Evolutionary conservation across 2,113 vertebrate species (phyloP).

Genomic region (Catharus bicknelli): DNA sequence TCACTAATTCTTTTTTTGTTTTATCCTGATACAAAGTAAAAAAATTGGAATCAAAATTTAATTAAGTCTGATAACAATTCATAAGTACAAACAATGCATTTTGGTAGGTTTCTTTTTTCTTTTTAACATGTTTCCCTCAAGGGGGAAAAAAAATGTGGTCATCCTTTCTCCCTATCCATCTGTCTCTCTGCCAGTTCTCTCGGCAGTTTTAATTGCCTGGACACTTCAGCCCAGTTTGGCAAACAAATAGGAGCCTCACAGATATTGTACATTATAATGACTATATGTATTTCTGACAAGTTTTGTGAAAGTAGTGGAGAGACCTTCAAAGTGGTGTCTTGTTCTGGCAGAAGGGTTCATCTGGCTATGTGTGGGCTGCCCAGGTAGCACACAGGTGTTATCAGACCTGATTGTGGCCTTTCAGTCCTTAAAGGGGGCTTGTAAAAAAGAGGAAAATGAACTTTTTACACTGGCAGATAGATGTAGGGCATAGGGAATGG

Average conservation of each 20-base stretch:
- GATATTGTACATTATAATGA: not conserved
- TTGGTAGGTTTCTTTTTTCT: not conserved
- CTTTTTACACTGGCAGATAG: not conserved
- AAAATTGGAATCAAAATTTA: not conserved
- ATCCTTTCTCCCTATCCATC: not conserved
- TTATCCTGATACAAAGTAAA: not conserved
- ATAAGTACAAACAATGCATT: not conserved
- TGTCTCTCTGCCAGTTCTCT: not conserved
- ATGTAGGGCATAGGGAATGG: not conserved
- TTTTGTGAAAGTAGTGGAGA: not conserved
- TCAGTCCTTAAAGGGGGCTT: not conserved
- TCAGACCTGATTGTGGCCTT: not conserved
- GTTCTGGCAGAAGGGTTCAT: not conserved
- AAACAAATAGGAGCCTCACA: not conserved
- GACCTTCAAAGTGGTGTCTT: not conserved
- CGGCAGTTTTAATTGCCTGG: not conserved
- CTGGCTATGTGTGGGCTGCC: not conserved
- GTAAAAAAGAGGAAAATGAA: not conserved
- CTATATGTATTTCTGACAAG: not conserved
- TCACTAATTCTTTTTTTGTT: not conserved
- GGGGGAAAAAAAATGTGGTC: not conserved
- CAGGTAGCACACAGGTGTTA: not conserved
- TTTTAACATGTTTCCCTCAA: not conserved
- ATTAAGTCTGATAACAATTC: not conserved
- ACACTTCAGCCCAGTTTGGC: not conserved